Base-by-base conservation (phyloP, 2,888 invertebrate genomes). In the Phania funesta region DNA sequence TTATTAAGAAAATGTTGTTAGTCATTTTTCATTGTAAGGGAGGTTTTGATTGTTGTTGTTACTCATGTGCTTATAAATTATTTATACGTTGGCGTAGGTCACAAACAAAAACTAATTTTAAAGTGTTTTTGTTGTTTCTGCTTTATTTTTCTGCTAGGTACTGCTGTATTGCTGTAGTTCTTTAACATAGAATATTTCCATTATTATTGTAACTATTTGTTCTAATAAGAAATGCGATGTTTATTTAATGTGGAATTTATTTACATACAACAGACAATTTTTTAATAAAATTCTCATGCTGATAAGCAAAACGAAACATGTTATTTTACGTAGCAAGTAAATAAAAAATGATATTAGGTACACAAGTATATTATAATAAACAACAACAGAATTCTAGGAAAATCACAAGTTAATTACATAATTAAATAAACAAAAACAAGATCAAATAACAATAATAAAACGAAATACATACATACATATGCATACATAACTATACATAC, bases 41-140 rank as follows among this genome's bases (percentile, higher is more conserved):
- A 50, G 48, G 16, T 16, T 48, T 48, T 50, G 48, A 44, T 29
- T 62, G 6, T 62, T 24, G 24, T 18, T 26, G n/a, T 7, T 24
- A 6, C 7, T 41, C 16, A 35, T 32, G 52, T 50, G 52, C 32
- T 54, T 29, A 38, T 65, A 70, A 60, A 80, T 68, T 80, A 68
- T 67, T 67, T 60, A 71, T 71, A 65, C 32, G 46, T 81, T 76
- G 76, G 76, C 76, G 65, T 76, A 76, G 74, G 80, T 74, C 74
- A 62, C 68, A 75, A 80, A 75, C 41, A 44, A 20, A 46, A 67
- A 50, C 58, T 48, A 71, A 41, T 16, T 41, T 24, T 35, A 22
- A 38, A 44, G 4, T 44, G 18, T 44, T 44, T 44, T 44, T 11
- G 9, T 22, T 16, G 32, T 48, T 2, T n/a, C 26, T 64, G 20